Percentiles rank a stretch among this genome's conserved stretches.
phyloP scores from a whole-genome alignment of 2,113 vertebrate genomes.

The Tyrannus savana region DNA sequence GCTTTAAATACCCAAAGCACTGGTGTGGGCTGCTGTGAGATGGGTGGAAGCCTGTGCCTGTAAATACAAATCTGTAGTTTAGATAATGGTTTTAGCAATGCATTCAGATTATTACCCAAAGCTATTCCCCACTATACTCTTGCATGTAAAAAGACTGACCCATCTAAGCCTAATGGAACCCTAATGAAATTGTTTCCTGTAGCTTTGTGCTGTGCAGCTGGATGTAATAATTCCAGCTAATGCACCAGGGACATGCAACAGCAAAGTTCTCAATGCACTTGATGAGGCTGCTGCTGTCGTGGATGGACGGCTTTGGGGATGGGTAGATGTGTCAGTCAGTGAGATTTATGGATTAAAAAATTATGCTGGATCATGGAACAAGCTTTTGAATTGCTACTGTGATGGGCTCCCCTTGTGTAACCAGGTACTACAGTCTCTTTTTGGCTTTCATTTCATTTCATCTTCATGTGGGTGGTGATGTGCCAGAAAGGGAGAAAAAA shows the following conservation, averaged over 20 bases:
- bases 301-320: background rate
- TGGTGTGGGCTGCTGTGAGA: background rate
- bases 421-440: background rate
- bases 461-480: background rate
- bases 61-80: background rate
- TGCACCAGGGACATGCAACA: background rate
- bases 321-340: background rate
- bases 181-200: slow-evolving; percentile 6
- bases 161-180: background rate
- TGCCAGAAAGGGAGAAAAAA: background rate
- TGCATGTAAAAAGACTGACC: background rate
- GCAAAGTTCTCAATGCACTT: background rate
- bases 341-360: background rate
- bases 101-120: background rate
- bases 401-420: background rate
- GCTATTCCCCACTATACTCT: background rate
- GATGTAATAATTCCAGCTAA: background rate
- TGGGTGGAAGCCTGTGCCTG: background rate
- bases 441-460: background rate
- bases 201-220: background rate
- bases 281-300: background rate
- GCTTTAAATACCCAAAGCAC: background rate
- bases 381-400: background rate
- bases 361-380: background rate
- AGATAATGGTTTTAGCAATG: background rate